Base-by-base conservation (phyloP, 53 echinoderm and acorn worm genomes). In the Temnopleurus reevesii region DNA sequence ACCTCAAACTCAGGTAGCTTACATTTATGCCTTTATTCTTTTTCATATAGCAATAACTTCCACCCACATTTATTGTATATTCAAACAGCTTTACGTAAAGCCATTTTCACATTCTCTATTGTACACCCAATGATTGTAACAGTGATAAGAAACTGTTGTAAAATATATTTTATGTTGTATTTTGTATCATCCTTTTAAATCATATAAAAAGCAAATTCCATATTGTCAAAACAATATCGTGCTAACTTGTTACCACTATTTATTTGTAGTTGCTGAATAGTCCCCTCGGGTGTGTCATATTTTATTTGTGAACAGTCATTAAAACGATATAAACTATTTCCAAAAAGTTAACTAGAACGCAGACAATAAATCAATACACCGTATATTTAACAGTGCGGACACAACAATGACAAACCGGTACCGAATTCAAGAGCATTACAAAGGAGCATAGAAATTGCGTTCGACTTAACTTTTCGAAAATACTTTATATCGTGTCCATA, bases 11-110 rank as follows among this genome's bases (percentile, higher is more conserved):
- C 30, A 30, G 28, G 60, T 60, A 60, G 28, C 29, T 60, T 30
- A 15, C 12, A 56, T 49, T n/a, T n/a, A 10, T 28, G 12, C 19
- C 41, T 38, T 27, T 4, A 24, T 24, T 38, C 36, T 71, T 23
- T 71, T 41, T 71, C 71, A n/a, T 41, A 43, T 41, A 71, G 71
- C 71, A 71, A 71, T 71, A 71, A 63, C 71, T 63, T 18, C 33
- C 63, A 33, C 63, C 41, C 5, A 71, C 71, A 38, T 41, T 71
- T 71, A 38, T 1, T 17, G 33, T 63, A 31, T 63, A 13, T 63
- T 31, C 31, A 33, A 63, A 17, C 49, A n/a, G n/a, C n/a, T 6
- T 23, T 17, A 15, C 33, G 61, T 4, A 33, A 61, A 1, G 2
- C 34, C 63, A 15, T 33, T 15, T 31, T 4, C 56, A 6, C 2